phyloP scores from a whole-genome alignment of 2,113 vertebrate species.

The Melierax canorus region DNA sequence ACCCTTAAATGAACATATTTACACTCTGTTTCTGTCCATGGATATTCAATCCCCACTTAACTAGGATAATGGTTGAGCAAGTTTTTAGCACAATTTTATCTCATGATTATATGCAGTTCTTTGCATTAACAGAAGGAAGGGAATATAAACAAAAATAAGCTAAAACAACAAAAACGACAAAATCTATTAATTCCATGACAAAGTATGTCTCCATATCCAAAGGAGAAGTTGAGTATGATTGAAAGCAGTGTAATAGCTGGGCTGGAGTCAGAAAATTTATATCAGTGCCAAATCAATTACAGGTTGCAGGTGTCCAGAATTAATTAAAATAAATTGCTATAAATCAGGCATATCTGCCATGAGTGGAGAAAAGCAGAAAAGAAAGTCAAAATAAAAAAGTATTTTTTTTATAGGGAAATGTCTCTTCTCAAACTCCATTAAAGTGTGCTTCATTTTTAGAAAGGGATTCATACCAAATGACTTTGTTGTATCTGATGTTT shows the following conservation, averaged over 20 bases:
- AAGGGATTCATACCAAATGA: background rate
- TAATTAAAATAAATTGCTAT: conserved; percentile 51
- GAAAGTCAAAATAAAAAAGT: background rate
- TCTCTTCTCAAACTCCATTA: background rate
- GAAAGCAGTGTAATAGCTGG: background rate
- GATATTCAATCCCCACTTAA: background rate
- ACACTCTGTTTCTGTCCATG: background rate
- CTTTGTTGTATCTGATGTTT: background rate
- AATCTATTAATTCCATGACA: background rate
- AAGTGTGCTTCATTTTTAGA: background rate
- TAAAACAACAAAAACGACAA: background rate
- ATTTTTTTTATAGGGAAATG: background rate
- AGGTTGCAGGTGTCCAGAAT: conserved; percentile 50
- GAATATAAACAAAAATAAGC: background rate
- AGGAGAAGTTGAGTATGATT: background rate
- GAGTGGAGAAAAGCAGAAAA: background rate
- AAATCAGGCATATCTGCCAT: background rate
- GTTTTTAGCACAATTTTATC: background rate
- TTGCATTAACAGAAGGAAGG: background rate
- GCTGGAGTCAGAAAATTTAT: conserved; percentile 3
- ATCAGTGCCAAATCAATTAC: conserved; percentile 53
- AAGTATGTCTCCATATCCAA: background rate
- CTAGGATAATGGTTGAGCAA: background rate
- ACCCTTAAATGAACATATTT: background rate
- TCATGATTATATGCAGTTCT: background rate